phyloP scores from a whole-genome alignment of 2,888 invertebrate species.

The Dorcus parallelipipedus region DNA sequence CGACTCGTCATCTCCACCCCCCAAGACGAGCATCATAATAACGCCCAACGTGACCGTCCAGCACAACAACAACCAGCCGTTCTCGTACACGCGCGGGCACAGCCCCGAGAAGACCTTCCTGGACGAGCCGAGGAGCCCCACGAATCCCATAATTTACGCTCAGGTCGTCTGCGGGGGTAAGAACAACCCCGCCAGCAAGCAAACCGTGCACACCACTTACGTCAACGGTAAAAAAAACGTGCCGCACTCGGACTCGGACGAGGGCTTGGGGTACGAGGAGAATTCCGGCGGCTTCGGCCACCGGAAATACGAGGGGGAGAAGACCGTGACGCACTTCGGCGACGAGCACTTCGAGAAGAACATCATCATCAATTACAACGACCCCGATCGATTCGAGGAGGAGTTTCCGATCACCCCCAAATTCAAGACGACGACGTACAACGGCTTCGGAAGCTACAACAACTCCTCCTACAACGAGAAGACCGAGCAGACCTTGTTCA shows the following conservation, averaged over 20 bases:
- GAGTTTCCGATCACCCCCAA: constrained; percentile 58
- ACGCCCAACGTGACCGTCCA: constrained; percentile 59
- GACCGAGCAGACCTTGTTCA: constrained; percentile 44
- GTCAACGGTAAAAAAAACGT: constrained; percentile 49
- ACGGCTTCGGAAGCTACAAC: constrained; percentile 50
- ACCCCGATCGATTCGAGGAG: constrained; percentile 51
- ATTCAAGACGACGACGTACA: constrained; percentile 55
- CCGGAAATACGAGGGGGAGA: constrained; percentile 33
- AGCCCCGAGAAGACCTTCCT: constrained; percentile 47
- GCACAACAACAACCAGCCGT: constrained; percentile 73
- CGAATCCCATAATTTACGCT: constrained; percentile 68
- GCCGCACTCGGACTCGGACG: constrained; percentile 72
- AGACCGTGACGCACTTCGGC: constrained; percentile 47
- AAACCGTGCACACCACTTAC: constrained; percentile 55
- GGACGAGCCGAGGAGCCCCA: constrained; percentile 40
- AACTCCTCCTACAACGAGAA: constrained; percentile 50
- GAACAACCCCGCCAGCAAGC: constrained; percentile 39
- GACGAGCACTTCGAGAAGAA: constrained; percentile 41
- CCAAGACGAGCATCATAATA: constrained; percentile 56
- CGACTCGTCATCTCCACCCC: constrained; percentile 65
- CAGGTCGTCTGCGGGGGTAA: constrained; percentile 61
- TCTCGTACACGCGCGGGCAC: constrained; percentile 69
- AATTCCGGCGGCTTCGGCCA: constrained; percentile 46
- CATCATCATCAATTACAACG: constrained; percentile 45
- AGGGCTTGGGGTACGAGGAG: constrained; percentile 73